Evolutionary conservation across 2,888 invertebrate genomes (phyloP).

Genomic region (Caenorhabditis auriculariae): DNA sequence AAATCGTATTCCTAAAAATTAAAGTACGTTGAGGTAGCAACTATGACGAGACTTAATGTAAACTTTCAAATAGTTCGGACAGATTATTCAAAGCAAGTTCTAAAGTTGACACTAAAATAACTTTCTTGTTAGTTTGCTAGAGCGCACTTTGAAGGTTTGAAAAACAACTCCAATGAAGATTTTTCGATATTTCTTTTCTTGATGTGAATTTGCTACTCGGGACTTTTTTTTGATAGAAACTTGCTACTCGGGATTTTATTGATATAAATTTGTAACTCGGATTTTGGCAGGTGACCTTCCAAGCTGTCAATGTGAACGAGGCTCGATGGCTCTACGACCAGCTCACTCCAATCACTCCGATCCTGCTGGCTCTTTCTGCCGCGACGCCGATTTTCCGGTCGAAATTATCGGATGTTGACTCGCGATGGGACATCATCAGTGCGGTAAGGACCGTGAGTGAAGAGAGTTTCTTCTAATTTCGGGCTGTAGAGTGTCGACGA

Average conservation of each 20-base stretch:
- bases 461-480: neutral
- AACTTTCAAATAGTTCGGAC: too few relatives aligned
- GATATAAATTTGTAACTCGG: neutral
- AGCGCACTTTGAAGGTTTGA: too few relatives aligned
- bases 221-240: neutral
- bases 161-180: too few relatives aligned
- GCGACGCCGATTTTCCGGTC: constrained; percentile 87
- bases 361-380: constrained; percentile 95
- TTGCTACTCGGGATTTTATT: neutral
- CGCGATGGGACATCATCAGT: constrained; percentile 95
- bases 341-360: constrained; percentile 91
- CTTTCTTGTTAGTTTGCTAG: too few relatives aligned
- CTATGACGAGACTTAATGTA: too few relatives aligned
- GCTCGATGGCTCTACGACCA: constrained; percentile 95
- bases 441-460: constrained; percentile 65
- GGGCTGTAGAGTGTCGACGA: constrained; percentile 86
- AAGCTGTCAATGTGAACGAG: constrained; percentile 87
- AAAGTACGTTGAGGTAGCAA: too few relatives aligned
- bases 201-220: too few relatives aligned
- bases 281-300: constrained; percentile 72
- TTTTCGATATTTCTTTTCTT: too few relatives aligned
- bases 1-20: too few relatives aligned
- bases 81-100: too few relatives aligned
- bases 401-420: constrained; percentile 89
- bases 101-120: too few relatives aligned